Conservation (phyloP, 2,797 vertebrate species). For the Masticophis lateralis region DNA sequence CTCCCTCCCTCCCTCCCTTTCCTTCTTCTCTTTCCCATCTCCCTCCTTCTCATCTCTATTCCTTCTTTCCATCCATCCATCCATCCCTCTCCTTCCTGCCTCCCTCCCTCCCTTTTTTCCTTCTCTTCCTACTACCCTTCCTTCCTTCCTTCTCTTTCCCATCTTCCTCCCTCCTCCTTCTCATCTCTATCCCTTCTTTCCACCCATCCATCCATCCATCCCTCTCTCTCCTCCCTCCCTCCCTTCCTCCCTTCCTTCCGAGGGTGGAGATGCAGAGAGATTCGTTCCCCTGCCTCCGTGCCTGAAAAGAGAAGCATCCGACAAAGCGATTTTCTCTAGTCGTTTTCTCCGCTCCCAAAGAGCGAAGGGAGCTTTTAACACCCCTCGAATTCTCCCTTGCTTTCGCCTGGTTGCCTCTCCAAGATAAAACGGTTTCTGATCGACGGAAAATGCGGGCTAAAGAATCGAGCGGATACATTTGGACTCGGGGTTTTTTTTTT, state of each 20-base stretch:
- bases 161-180: too few relatives aligned
- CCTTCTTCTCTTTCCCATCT: too few relatives aligned
- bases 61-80: too few relatives aligned
- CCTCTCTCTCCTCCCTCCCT: too few relatives aligned
- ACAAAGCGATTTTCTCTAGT: background rate
- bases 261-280: background rate
- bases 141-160: too few relatives aligned
- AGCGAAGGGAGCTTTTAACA: background rate
- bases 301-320: background rate
- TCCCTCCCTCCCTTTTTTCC: fast-evolving
- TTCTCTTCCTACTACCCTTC: fast-evolving
- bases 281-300: background rate
- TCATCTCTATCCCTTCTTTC: too few relatives aligned
- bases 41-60: too few relatives aligned
- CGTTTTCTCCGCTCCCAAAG: background rate
- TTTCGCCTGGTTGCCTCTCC: background rate
- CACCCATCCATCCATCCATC: too few relatives aligned
- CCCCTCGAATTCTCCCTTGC: background rate
- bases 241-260: too few relatives aligned
- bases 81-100: too few relatives aligned
- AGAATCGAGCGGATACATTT: background rate
- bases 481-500: background rate
- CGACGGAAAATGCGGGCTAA: background rate
- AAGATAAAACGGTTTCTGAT: background rate
- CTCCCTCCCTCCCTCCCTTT: fast-evolving